Conservation (phyloP, 2,888 invertebrate species). For the Corythucha ciliata region DNA sequence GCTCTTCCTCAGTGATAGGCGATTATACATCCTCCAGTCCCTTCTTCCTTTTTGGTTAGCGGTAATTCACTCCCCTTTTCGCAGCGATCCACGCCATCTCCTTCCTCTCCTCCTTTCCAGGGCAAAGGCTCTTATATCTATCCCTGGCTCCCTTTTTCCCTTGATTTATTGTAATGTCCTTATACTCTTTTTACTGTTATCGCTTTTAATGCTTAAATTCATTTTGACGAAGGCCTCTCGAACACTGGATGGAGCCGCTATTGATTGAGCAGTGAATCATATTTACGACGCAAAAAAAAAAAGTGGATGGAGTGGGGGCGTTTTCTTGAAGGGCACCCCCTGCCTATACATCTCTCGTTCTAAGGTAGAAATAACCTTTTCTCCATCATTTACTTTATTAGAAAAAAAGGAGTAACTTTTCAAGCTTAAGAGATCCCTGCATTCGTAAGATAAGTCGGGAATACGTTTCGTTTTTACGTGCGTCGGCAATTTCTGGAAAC, state of each 20-base stretch:
- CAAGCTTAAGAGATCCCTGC: no score
- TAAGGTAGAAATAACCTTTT: no score
- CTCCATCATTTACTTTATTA: no score
- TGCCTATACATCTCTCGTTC: no score
- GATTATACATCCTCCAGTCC: conserved; percentile 26
- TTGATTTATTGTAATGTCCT: conserved; percentile 28
- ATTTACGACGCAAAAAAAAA: conserved; percentile 25
- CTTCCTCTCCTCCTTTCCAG: not conserved
- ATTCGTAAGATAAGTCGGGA: no score
- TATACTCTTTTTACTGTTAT: conserved; percentile 28
- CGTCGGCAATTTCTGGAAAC: no score
- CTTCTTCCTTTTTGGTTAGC: conserved; percentile 22
- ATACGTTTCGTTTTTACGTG: no score
- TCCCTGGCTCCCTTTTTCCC: conserved; percentile 3
- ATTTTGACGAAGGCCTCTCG: conserved; percentile 22
- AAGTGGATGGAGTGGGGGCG: no score
- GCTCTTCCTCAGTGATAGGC: conserved; percentile 25
- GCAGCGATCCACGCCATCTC: conserved; percentile 2
- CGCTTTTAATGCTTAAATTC: conserved; percentile 30
- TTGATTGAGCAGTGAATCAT: conserved; percentile 29
- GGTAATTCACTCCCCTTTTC: conserved; percentile 19
- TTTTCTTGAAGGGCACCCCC: no score
- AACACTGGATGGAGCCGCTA: conserved; percentile 6
- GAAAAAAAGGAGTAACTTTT: no score
- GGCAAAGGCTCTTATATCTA: conserved; percentile 21